These are phyloP conservation scores for Stegodyphus mimosarum DNA, from an alignment of 1,140 invertebrate genomes.

Conservation along the genomic window DNA sequence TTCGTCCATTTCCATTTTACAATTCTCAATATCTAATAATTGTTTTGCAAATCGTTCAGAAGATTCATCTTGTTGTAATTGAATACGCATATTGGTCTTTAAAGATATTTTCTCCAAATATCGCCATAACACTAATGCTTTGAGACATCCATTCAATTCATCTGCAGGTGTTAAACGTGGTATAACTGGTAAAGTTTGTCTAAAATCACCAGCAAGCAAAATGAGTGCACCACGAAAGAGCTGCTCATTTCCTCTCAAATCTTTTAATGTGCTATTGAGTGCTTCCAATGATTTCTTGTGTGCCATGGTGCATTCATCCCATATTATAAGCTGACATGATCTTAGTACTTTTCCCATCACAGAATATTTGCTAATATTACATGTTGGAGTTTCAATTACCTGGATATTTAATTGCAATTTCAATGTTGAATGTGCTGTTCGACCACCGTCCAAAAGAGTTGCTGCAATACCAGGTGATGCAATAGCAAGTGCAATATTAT, in stretches of 20 bases:
- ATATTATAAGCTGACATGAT: constrained; percentile 2
- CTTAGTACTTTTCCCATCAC: not conserved
- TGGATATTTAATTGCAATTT: too few relatives aligned
- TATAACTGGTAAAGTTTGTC: constrained; percentile 69
- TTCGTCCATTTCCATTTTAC: constrained; percentile 4
- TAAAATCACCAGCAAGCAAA: constrained; percentile 68
- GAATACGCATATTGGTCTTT: constrained; percentile 60
- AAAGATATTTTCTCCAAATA: constrained; percentile 32
- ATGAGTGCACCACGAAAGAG: constrained; percentile 64
- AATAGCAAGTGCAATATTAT: constrained; percentile 68
- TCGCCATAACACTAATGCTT: constrained; percentile 63
- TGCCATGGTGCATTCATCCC: constrained; percentile 16
- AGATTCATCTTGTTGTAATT: constrained; percentile 1
- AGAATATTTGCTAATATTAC: constrained; percentile 8
- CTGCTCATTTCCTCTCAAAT: constrained; percentile 26
- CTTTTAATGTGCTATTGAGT: constrained; percentile 13
- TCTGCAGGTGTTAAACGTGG: constrained; percentile 65
- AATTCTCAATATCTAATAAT: constrained; percentile 49
- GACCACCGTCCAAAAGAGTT: too few relatives aligned
- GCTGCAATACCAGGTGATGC: constrained; percentile 68
- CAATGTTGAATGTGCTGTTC: too few relatives aligned
- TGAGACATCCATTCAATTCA: constrained; percentile 67
- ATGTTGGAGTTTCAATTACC: constrained; percentile 7
- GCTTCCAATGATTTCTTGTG: constrained; percentile 26
- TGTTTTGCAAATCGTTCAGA: constrained; percentile 43